A percentile compares a stretch with the other conserved stretches of the same genome.
Evolutionary conservation across 2,888 invertebrate genomes (phyloP).

Genomic region (Hirtodrosophila confusa): DNA sequence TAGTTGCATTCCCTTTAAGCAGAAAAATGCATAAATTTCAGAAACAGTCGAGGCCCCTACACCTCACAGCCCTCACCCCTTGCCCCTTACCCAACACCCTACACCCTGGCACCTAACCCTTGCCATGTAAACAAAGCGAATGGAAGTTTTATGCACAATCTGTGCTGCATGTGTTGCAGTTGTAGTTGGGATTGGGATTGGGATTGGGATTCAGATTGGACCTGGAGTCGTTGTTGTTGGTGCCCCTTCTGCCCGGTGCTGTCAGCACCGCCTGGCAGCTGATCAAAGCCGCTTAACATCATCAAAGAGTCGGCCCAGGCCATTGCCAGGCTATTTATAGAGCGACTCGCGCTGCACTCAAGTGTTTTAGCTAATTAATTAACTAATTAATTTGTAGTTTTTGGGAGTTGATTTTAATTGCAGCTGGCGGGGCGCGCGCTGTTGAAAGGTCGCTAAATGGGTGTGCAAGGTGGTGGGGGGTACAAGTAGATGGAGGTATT

Average conservation of each 20-base stretch:
- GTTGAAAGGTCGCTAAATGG: constrained; percentile 60
- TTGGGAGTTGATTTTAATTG: constrained; percentile 75
- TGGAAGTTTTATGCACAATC: constrained; percentile 73
- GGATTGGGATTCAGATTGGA: too few relatives aligned
- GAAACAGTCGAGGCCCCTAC: constrained; percentile 56
- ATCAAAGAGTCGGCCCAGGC: constrained; percentile 35
- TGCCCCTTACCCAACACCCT: background rate
- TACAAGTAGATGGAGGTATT: background rate
- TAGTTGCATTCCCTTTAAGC: constrained; percentile 81
- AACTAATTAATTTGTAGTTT: constrained; percentile 81
- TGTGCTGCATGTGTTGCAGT: constrained; percentile 70
- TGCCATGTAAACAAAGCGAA: constrained; percentile 65
- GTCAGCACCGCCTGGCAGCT: constrained; percentile 68
- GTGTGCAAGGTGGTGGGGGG: background rate
- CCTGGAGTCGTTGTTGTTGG: constrained; percentile 7
- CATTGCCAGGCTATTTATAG: constrained; percentile 59
- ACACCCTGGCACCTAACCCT: background rate
- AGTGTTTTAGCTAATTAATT: constrained; percentile 79
- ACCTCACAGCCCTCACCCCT: background rate
- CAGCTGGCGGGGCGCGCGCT: constrained; percentile 24
- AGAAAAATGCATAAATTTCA: constrained; percentile 81
- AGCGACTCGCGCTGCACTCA: constrained; percentile 52
- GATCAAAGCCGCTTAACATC: constrained; percentile 68
- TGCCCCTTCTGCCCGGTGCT: constrained; percentile 41
- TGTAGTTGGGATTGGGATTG: background rate